phyloP scores from a whole-genome alignment of 2,113 vertebrate genomes.

The Ginglymostoma cirratum region DNA sequence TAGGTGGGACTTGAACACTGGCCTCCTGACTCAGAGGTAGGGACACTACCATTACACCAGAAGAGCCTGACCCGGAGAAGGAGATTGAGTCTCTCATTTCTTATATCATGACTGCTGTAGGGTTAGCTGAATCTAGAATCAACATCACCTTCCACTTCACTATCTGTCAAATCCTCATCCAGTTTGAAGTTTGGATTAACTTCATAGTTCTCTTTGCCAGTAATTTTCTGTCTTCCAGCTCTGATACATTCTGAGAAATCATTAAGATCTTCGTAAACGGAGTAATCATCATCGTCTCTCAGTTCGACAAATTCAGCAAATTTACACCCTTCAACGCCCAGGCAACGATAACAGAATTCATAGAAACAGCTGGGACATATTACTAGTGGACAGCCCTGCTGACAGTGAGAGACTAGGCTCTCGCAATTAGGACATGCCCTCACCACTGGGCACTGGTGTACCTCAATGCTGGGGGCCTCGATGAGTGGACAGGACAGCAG shows the following conservation, averaged over 20 bases:
- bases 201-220: background rate
- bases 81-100: background rate
- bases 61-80: too few relatives aligned
- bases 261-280: background rate
- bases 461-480: too few relatives aligned
- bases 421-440: background rate
- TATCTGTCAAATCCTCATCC: background rate
- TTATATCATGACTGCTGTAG: background rate
- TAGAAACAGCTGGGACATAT: background rate
- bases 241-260: background rate
- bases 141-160: background rate
- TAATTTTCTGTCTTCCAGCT: slow-evolving; percentile 1
- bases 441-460: background rate
- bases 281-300: background rate
- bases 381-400: background rate
- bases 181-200: background rate
- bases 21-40: too few relatives aligned
- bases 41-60: too few relatives aligned
- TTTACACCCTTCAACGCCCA: background rate
- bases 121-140: background rate
- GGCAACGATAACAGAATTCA: slow-evolving; percentile 1
- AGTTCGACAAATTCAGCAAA: background rate
- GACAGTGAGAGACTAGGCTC: background rate
- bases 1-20: too few relatives aligned
- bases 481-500: background rate